Evolutionary conservation across 37 sponge, comb jelly and placozoan genomes (phyloP), one percentile per base, ranked within the genome.

Genomic region (Spongilla lacustris): DNA sequence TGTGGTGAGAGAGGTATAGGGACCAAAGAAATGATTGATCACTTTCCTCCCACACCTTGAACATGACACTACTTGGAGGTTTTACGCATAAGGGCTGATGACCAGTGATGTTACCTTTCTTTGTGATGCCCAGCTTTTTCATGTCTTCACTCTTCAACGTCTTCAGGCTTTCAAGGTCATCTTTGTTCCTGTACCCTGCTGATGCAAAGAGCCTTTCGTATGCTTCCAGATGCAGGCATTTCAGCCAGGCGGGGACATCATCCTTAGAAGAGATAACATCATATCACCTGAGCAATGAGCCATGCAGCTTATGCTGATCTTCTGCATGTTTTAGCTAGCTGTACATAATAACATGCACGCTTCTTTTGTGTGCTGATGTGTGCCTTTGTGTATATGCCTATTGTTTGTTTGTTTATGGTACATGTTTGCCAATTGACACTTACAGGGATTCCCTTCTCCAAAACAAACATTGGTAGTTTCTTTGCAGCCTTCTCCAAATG

Each of bases 121-220:
- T 95, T 67, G 73, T 84, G 17, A 95, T 81, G 71, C 95, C 95
- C 81, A 95, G 89, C 22, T 33, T 79, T 50, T n/a, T 74, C 71
- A 95, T 70, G 14, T 95, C 84, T 0, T 87, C 36, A 25, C 80
- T 76, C 19, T 36, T 77, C 12, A 95, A 79, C 0, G 36, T 75
- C 37, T 82, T 83, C 38, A 95, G 78, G 67, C 89, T 91, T 32
- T 87, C 88, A 4, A 95, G 73, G 69, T 95, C 95, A 6, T 81
- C 78, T n/a, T 67, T 73, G 2, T 74, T 58, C 26, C 58, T 78
- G 74, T 95, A 95, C 0, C 95, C 95, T 75, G 86, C 92, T 4
- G 81, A 13, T 23, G 80, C 41, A 50, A 95, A 89, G 26, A 86
- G 34, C 13, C 73, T 75, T 0, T 67, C 84, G 71, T 94, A 94